Conservation (phyloP, 37 sponge, comb jelly and placozoan genomes). For the Halisarca cf. caerulea region DNA sequence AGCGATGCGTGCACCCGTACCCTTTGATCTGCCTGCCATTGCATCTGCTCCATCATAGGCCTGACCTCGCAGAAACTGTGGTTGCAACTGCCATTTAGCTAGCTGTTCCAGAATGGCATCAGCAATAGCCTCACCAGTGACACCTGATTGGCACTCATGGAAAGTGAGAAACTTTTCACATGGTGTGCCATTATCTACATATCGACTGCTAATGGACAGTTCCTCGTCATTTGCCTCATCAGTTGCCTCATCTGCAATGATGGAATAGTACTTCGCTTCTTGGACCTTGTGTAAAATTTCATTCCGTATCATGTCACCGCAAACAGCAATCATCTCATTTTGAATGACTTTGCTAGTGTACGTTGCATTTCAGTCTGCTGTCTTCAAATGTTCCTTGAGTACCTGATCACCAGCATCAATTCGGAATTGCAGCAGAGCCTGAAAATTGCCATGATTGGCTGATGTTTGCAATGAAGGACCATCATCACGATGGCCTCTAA, state of each 20-base stretch:
- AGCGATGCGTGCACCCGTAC: no score
- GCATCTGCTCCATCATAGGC: no score
- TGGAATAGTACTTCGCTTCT: constrained; percentile 42
- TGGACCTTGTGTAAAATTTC: constrained; percentile 37
- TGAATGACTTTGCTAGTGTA: constrained; percentile 60
- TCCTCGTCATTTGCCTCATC: constrained; percentile 61
- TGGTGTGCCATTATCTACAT: constrained; percentile 5
- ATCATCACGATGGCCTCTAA: constrained; percentile 64
- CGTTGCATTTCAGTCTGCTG: constrained; percentile 44
- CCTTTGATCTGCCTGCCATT: no score
- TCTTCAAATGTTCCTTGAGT: constrained; percentile 48
- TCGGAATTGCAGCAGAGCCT: constrained; percentile 53
- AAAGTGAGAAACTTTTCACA: constrained; percentile 46
- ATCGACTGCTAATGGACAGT: neutral
- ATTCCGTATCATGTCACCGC: constrained; percentile 32
- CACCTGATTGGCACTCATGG: constrained; percentile 41
- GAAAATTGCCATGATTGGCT: constrained; percentile 62
- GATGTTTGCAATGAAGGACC: neutral
- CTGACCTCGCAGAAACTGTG: constrained; percentile 28
- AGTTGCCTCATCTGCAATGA: constrained; percentile 75
- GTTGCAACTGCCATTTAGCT: constrained; percentile 22
- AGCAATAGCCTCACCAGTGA: constrained; percentile 56
- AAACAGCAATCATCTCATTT: constrained; percentile 60
- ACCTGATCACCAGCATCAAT: constrained; percentile 51
- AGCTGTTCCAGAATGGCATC: constrained; percentile 16